These are phyloP conservation scores for Heloderma charlesbogerti DNA, from an alignment of 2,113 vertebrate genomes.

Conservation along the genomic window DNA sequence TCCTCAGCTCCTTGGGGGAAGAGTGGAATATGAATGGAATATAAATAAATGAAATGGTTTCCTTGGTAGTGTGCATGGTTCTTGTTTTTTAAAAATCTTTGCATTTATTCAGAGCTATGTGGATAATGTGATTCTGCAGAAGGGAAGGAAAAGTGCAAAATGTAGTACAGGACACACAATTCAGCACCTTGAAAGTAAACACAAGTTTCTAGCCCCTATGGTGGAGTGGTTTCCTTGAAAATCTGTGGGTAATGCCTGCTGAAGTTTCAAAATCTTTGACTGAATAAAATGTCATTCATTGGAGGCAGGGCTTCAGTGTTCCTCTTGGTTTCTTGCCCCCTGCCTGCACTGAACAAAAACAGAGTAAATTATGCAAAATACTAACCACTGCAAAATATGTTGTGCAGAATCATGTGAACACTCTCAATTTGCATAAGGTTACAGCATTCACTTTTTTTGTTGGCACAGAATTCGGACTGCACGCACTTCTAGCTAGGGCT, in stretches of 20 bases:
- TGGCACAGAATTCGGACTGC: too few relatives aligned
- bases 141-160: not conserved
- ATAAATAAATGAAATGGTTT: not conserved
- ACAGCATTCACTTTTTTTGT: too few relatives aligned
- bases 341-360: too few relatives aligned
- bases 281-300: too few relatives aligned
- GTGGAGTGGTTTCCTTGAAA: not conserved
- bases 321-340: too few relatives aligned
- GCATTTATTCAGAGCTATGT: not conserved
- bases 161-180: not conserved
- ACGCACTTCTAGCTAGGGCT: too few relatives aligned
- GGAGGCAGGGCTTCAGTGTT: too few relatives aligned
- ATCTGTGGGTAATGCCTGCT: not conserved
- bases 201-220: not conserved
- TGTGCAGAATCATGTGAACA: too few relatives aligned
- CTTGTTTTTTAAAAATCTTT: slow-evolving; percentile 5
- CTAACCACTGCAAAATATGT: too few relatives aligned
- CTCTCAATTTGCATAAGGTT: too few relatives aligned
- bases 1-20: not conserved
- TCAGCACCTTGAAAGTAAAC: not conserved
- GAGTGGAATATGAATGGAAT: not conserved
- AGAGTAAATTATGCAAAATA: too few relatives aligned
- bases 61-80: not conserved
- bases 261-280: not conserved
- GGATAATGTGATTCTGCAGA: too few relatives aligned